Evolutionary conservation across 2,797 vertebrate genomes (phyloP).

Genomic region (Gobionotothen gibberifrons): DNA sequence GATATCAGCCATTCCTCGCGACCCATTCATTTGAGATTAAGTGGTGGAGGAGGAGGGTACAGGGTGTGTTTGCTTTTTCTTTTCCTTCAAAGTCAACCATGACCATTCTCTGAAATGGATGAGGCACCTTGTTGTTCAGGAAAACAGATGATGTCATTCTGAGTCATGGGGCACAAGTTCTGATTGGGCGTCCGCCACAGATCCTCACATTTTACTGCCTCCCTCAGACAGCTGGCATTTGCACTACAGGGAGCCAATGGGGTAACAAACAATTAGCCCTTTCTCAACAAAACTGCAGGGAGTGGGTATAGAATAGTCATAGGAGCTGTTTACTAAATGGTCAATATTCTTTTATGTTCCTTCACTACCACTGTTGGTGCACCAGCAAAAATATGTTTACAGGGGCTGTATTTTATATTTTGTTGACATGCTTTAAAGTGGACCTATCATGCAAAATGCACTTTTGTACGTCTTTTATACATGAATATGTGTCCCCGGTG

Average conservation of each 20-base stretch:
- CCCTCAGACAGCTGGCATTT: slow-evolving; percentile 75
- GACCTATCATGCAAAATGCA: too few species aligned
- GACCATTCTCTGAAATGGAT: slow-evolving; percentile 48
- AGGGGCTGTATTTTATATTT: too few species aligned
- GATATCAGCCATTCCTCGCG: slow-evolving; percentile 45
- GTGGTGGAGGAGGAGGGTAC: slow-evolving; percentile 6
- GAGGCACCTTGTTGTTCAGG: slow-evolving; percentile 63
- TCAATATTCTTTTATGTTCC: slow-evolving; percentile 35
- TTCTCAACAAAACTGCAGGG: slow-evolving; percentile 65
- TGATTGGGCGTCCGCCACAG: slow-evolving; percentile 55
- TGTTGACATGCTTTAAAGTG: too few species aligned
- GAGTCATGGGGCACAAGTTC: slow-evolving; percentile 69
- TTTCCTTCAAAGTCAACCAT: slow-evolving; percentile 64
- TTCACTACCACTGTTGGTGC: slow-evolving; percentile 1
- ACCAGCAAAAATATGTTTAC: background rate
- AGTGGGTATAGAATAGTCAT: slow-evolving; percentile 54
- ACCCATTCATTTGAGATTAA: slow-evolving; percentile 63
- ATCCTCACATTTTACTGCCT: slow-evolving; percentile 65
- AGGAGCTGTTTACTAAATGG: slow-evolving; percentile 49
- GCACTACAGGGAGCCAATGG: slow-evolving; percentile 52
- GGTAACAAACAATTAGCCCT: slow-evolving; percentile 77
- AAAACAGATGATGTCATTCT: slow-evolving; percentile 69
- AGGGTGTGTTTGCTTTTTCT: slow-evolving; percentile 1
- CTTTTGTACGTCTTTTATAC: too few species aligned
- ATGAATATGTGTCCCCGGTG: too few species aligned